Base-by-base conservation (phyloP, 2,888 invertebrate genomes). In the Drosophila putrida region DNA sequence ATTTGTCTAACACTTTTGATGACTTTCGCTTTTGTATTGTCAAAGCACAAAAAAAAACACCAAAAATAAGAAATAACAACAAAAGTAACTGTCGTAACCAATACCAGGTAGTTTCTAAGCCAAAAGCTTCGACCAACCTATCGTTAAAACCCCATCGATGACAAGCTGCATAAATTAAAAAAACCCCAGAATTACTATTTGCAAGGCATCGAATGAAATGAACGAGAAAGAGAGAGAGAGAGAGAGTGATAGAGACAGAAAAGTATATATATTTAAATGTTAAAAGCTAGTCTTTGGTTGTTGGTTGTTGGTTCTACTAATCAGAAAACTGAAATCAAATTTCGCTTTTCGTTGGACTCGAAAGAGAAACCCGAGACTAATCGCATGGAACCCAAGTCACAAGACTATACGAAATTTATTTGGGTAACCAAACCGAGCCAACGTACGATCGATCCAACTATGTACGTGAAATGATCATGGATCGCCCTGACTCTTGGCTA, bases 291-390 rank as follows among this genome's bases (percentile, higher is more conserved):
- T 60, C 41, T 41, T 38, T n/a, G n/a, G n/a, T n/a, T n/a, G n/a
- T 62, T 31, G 31, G 25, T 47, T 58, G 61, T 83, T 69, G 63
- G 83, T 83, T 83, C 83, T 83, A 83, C 89, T 83, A 83, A 87
- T 84, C 83, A 89, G 89, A 78, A 89, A 83, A 78, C 75, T 65
- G 57, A 89, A 88, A 88, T 88, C 88, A 89, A 83, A 81, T 84
- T 89, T 84, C 89, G 84, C 84, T 89, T 89, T 89, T 85, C 71
- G 86, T 75, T 75, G 58, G 67, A 76, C 67, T 64, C 71, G 80
- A 89, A 89, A 89, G 89, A 85, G 84, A 85, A 85, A 85, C 88
- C 82, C 82, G 86, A 88, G 67, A 85, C 84, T 82, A 85, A 85
- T 85, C 84, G 85, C 70, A 80, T 66, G 85, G 73, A 75, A 68